Conservation (phyloP, 1,140 invertebrate genomes). For the Lepidotrigona ventralis region DNA sequence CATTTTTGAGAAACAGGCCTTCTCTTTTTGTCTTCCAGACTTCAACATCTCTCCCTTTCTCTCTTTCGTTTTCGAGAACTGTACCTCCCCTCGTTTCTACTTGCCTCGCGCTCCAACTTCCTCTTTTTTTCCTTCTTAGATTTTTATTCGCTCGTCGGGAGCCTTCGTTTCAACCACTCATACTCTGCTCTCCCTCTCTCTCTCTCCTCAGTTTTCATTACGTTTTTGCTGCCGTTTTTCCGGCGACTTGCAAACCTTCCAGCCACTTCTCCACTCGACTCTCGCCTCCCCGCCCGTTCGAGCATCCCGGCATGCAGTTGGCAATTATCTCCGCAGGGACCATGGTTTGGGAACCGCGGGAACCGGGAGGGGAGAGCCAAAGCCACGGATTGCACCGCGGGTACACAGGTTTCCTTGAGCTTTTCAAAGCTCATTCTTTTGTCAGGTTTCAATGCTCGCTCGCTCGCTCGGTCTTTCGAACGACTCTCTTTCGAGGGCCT, state of each 20-base stretch:
- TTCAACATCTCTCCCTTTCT: neutral
- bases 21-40: neutral
- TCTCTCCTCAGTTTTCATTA: constrained; percentile 28
- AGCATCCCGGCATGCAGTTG: neutral
- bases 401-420: neutral
- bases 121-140: neutral
- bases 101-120: neutral
- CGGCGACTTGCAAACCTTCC: constrained; percentile 20
- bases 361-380: neutral
- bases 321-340: constrained; percentile 27
- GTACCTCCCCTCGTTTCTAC: neutral
- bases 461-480: neutral
- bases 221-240: constrained; percentile 11
- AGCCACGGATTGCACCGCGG: neutral
- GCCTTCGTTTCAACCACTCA: constrained; percentile 7
- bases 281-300: neutral
- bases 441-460: neutral
- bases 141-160: neutral
- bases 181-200: neutral
- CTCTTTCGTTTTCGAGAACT: neutral
- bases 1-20: no score
- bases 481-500: no score
- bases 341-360: neutral
- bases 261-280: no score
- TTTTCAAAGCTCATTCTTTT: neutral